A percentile compares a stretch with the other conserved stretches of the same genome.
These are phyloP conservation scores for Saccostrea echinata DNA, from an alignment of 1,140 invertebrate genomes.

Conservation along the genomic window DNA sequence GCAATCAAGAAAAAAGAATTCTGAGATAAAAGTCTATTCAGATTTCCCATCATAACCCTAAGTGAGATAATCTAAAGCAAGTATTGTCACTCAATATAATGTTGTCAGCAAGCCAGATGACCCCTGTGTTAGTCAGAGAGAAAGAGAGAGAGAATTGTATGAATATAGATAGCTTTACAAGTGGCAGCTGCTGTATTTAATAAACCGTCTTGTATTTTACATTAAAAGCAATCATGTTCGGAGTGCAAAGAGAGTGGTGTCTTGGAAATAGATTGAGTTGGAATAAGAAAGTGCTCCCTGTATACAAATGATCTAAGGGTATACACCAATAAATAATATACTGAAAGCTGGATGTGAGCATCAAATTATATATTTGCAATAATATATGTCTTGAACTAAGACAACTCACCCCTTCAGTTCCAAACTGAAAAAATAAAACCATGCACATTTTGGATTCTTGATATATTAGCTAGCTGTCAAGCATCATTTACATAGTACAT, in stretches of 20 bases:
- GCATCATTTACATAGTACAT: too few species aligned
- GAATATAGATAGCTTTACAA: not conserved
- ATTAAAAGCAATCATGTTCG: not conserved
- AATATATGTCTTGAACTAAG: too few species aligned
- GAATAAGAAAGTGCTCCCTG: too few species aligned
- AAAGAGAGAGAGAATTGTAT: constrained; percentile 2
- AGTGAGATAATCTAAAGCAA: too few species aligned
- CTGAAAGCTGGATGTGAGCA: not conserved
- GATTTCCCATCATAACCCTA: too few species aligned
- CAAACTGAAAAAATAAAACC: not conserved
- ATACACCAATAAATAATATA: not conserved
- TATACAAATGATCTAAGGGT: not conserved
- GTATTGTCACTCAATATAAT: too few species aligned
- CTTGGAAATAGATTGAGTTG: not conserved
- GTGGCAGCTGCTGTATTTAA: not conserved
- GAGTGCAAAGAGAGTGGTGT: not conserved
- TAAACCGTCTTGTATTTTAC: not conserved
- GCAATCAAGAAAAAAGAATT: too few species aligned
- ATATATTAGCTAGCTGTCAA: too few species aligned
- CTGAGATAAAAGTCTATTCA: too few species aligned
- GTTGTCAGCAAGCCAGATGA: too few species aligned
- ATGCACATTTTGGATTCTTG: too few species aligned
- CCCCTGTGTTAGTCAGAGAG: too few species aligned
- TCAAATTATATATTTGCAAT: not conserved
- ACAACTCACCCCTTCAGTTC: not conserved